These are phyloP conservation scores for Hippocampus abdominalis DNA, from an alignment of 2,113 vertebrate genomes.

Conservation along the genomic window DNA sequence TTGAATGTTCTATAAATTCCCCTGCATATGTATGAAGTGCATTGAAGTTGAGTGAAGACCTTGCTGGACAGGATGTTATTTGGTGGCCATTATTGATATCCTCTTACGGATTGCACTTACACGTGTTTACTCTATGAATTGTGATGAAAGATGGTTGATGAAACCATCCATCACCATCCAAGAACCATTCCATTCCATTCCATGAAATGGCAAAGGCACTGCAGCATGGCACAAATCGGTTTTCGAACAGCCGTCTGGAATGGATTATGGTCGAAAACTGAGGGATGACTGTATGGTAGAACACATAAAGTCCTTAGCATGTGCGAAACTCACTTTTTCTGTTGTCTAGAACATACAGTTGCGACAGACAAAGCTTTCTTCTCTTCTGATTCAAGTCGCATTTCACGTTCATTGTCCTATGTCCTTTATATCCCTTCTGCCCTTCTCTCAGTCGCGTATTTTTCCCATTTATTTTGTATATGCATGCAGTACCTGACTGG, in stretches of 20 bases:
- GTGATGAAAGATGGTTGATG: slow-evolving; percentile 56
- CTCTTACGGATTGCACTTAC: slow-evolving; percentile 39
- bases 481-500: slow-evolving; percentile 4
- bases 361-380: not conserved
- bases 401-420: not conserved
- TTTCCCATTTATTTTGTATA: slow-evolving; percentile 1
- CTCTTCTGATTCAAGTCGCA: not conserved
- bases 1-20: not conserved
- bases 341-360: not conserved
- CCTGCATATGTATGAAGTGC: not conserved
- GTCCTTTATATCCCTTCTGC: not conserved
- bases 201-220: slow-evolving; percentile 55
- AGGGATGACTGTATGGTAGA: no score
- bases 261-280: no score
- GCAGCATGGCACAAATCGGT: no score
- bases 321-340: not conserved
- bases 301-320: not conserved
- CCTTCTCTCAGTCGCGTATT: not conserved
- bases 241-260: no score
- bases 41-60: slow-evolving; percentile 22
- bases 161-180: no score
- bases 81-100: slow-evolving; percentile 25
- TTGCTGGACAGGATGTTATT: slow-evolving; percentile 36
- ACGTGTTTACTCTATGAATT: slow-evolving; percentile 43
- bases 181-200: no score